Conservation (phyloP, 1,140 invertebrate genomes). For the Atopsyche davidsoni region DNA sequence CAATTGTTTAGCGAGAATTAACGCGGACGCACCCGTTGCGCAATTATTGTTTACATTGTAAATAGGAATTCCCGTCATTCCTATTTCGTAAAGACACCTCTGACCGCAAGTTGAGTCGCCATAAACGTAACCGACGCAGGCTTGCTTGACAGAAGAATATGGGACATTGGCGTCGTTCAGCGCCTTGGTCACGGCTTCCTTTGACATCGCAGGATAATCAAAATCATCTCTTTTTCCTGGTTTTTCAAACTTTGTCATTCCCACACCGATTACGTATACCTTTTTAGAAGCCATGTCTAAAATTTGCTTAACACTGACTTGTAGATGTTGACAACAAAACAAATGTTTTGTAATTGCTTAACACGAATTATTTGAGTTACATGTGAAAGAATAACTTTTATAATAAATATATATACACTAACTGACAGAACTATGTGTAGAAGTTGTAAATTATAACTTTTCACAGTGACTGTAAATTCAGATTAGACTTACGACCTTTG, state of each 20-base stretch:
- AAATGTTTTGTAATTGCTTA: too few species aligned
- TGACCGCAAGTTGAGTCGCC: constrained; percentile 97
- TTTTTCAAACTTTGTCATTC: constrained; percentile 89
- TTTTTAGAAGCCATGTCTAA: constrained; percentile 31
- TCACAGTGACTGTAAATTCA: too few species aligned
- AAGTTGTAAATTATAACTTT: too few species aligned
- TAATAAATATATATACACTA: too few species aligned
- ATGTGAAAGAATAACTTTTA: too few species aligned
- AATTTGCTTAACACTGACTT: too few species aligned
- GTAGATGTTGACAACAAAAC: too few species aligned
- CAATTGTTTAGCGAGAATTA: constrained; percentile 86
- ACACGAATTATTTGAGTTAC: too few species aligned
- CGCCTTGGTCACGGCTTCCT: constrained; percentile 87
- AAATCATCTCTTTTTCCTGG: constrained; percentile 71
- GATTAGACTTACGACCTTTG: too few species aligned
- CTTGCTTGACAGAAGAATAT: constrained; percentile 80
- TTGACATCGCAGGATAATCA: constrained; percentile 93
- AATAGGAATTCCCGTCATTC: constrained; percentile 94
- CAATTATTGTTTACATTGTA: constrained; percentile 99
- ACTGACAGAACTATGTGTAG: too few species aligned
- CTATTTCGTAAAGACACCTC: constrained; percentile 88
- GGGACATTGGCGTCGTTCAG: constrained; percentile 79
- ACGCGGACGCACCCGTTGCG: constrained; percentile 89
- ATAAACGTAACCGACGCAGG: constrained; percentile 90
- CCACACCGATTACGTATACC: constrained; percentile 92